Base-by-base conservation (phyloP, 1,140 invertebrate species). In the Steinernema khuongi region DNA sequence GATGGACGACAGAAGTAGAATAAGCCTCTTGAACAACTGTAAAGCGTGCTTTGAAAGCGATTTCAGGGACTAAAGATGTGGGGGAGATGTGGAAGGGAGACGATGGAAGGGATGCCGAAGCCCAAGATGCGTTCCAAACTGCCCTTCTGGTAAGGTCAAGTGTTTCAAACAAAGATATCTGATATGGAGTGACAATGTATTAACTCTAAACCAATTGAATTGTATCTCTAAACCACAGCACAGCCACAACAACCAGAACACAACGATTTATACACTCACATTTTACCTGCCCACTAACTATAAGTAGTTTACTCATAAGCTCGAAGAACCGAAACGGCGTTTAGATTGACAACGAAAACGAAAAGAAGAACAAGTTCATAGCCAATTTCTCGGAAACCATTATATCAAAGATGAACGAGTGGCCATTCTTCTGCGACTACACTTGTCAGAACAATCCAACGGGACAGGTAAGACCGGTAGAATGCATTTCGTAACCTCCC, bases 361-460 rank as follows among this genome's bases (percentile, higher is more conserved):
- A 76, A n/a, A 31, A 19, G 22, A 28, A 18, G 1, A 72, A 7
- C 2, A 4, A 11, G 28, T 72, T 79, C n/a, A 14, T 29, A 29
- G 30, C 41, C 22, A n/a, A 76, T 33, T 44, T 77, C 0, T 18
- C 31, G 7, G 28, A 76, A 30, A 4, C 7, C 4, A 60, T 60
- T 22, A 22, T 60, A 2, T 7, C 11, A 22, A 29, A 75, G 26
- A 79, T 77, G 26, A 18, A 77, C 28, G 71, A 76, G 26, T 77
- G 77, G 71, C 76, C 76, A 1, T 77, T 79, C 41, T 77, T 80
- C 33, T 77, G 76, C 44, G 74, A 74, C 70, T 28, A 67, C 36
- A 79, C 70, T 22, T 77, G 72, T 17, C 30, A 72, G 11, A 31
- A 71, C 32, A 70, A 67, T 28, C 30, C 31, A 4, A 14, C 26